A percentile compares a stretch with the other conserved stretches of the same genome.
Evolutionary conservation across 2,888 invertebrate species (phyloP).

Genomic region (Dusona sp.): DNA sequence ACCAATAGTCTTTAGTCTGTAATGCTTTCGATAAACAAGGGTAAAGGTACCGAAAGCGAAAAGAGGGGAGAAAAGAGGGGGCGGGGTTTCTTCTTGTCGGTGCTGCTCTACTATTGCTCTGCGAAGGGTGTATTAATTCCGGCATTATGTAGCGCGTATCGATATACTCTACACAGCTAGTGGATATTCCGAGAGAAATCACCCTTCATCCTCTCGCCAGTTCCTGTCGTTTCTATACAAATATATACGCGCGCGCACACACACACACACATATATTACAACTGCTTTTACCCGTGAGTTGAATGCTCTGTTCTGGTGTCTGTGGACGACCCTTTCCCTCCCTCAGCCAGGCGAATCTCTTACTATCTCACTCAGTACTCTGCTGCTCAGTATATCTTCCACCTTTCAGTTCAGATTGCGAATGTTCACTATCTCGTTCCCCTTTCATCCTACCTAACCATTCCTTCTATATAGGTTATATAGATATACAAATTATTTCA

Average conservation of each 20-base stretch:
- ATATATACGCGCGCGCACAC: neutral
- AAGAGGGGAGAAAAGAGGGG: neutral
- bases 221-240: conserved; percentile 50
- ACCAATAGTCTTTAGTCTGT: conserved; percentile 68
- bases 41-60: conserved; percentile 70
- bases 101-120: conserved; percentile 53
- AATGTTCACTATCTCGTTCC: conserved; percentile 59
- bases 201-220: conserved; percentile 67
- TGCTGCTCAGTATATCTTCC: conserved; percentile 53
- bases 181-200: conserved; percentile 71
- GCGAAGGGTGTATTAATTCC: conserved; percentile 71
- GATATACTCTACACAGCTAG: conserved; percentile 52
- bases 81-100: conserved; percentile 66
- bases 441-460: conserved; percentile 48
- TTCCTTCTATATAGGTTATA: conserved; percentile 15
- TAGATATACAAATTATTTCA: conserved; percentile 11
- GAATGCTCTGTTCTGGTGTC: conserved; percentile 46
- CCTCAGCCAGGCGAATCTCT: conserved; percentile 26
- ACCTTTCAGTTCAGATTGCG: conserved; percentile 64
- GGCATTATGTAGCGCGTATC: conserved; percentile 66
- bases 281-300: conserved; percentile 28
- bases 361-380: conserved; percentile 40
- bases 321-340: conserved; percentile 45
- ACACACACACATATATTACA: neutral
- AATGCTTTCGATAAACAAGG: conserved; percentile 78